A percentile compares a stretch with the other conserved stretches of the same genome.
phyloP scores from a whole-genome alignment of 37 sponge, comb jelly and placozoan genomes.

The Lycopodina hypogea region DNA sequence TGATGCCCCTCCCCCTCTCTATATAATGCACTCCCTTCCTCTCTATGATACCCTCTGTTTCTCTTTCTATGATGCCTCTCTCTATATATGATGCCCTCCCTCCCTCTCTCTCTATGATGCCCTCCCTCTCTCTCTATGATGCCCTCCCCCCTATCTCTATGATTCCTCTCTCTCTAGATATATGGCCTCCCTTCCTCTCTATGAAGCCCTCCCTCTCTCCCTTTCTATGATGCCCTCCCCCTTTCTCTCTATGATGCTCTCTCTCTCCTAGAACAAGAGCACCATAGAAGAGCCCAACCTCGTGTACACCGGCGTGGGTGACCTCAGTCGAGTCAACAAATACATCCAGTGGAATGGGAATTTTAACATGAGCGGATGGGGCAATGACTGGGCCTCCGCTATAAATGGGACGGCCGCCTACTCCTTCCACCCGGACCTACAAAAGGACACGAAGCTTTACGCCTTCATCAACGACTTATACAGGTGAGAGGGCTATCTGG shows the following conservation, averaged over 20 bases:
- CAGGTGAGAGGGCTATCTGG: slow-evolving; percentile 48
- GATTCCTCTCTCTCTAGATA: too few relatives aligned
- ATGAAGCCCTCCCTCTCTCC: background rate
- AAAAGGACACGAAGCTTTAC: slow-evolving; percentile 35
- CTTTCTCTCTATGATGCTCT: background rate
- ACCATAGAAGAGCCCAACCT: slow-evolving; percentile 12
- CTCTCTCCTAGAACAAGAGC: slow-evolving; percentile 7
- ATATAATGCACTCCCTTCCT: too few relatives aligned
- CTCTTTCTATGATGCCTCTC: too few relatives aligned
- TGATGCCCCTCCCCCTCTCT: too few relatives aligned
- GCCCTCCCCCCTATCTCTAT: too few relatives aligned
- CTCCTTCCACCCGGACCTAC: slow-evolving; percentile 67
- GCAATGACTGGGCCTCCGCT: slow-evolving; percentile 33
- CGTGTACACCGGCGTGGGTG: slow-evolving; percentile 55
- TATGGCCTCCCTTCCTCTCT: background rate
- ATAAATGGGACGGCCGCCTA: slow-evolving; percentile 72
- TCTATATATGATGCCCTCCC: too few relatives aligned
- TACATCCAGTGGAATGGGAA: slow-evolving; percentile 68
- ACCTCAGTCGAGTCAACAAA: slow-evolving; percentile 33
- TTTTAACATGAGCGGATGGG: slow-evolving; percentile 53
- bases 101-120: too few relatives aligned
- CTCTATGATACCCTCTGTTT: too few relatives aligned
- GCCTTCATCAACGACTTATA: slow-evolving; percentile 67
- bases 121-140: too few relatives aligned
- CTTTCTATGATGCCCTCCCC: background rate